Evolutionary conservation across 35 echinoderm and acorn worm genomes (phyloP), one percentile per base, ranked within the genome.

Genomic region (Holothuria glaberrima): DNA sequence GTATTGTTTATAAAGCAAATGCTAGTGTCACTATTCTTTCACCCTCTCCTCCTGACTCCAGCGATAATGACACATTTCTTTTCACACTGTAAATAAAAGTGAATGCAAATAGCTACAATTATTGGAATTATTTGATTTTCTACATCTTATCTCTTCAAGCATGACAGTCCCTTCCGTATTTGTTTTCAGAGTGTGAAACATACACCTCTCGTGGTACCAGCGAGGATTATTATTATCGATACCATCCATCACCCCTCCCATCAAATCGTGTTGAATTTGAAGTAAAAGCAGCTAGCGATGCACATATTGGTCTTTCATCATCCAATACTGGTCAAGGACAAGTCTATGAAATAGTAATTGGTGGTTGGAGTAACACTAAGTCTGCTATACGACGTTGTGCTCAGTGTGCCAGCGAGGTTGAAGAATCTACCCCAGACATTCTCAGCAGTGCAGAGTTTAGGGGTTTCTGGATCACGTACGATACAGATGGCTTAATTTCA

Each of bases 391-490:
- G 86, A 54, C 36, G 13, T 16, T 88, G 86, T 31, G 3, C 5
- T 4, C 34, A 26, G 22, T 87, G 84, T 87, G 27, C 54, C 29
- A 36, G 62, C 12, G 73, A 90, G 34, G 88, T 67, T 20, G 46
- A 61, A 20, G 88, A 67, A 4, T 36, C 30, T n/a, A 90, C 88
- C 29, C 41, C 35, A 41, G 44, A 48, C 4, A 90, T 90, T 18
- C n/a, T 90, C 9, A 77, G 27, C 16, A 30, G 3, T 20, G 38
- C 26, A 5, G 88, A 90, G 38, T 90, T 79, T 32, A 27, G 88
- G 3, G 88, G 69, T 30, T 90, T 90, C 59, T 77, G 71, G 88
- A 90, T 90, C 3, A 90, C 88, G n/a, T 90, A 58, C 20, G 62
- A 46, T 5, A 54, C 32, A 14, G 33, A 79, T 65, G 88, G 88